phyloP scores from a whole-genome alignment of 2,888 invertebrate genomes.

The Pyrrhia umbra region DNA sequence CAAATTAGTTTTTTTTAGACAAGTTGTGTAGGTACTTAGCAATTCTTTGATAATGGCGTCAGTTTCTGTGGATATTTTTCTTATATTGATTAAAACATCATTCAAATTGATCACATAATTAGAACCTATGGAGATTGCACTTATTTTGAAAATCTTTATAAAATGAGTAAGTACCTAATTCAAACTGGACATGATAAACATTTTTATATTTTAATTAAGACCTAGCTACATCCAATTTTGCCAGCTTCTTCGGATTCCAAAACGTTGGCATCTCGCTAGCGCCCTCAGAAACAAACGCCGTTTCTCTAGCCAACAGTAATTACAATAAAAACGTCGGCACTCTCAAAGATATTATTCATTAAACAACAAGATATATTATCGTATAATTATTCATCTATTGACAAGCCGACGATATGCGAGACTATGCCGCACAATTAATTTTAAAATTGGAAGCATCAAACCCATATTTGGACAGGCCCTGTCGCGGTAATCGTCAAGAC shows the following conservation, averaged over 20 bases:
- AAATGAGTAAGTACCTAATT: no score
- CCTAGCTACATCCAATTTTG: neutral
- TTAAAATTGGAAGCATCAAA: constrained; percentile 36
- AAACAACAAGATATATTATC: constrained; percentile 36
- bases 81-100: no score
- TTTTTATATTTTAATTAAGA: constrained; percentile 21
- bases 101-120: no score
- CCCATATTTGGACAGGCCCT: constrained; percentile 43
- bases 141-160: no score
- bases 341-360: constrained; percentile 49
- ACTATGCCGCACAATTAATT: constrained; percentile 45
- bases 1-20: no score
- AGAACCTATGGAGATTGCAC: no score
- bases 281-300: constrained; percentile 10
- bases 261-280: constrained; percentile 3
- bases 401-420: constrained; percentile 38
- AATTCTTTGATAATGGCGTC: no score
- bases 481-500: constrained; percentile 32
- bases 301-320: constrained; percentile 22
- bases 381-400: constrained; percentile 47
- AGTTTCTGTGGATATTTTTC: no score
- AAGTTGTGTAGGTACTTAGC: no score
- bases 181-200: constrained; percentile 8
- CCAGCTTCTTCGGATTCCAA: constrained; percentile 13
- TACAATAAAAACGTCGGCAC: constrained; percentile 54